A percentile compares a stretch with the other conserved stretches of the same genome.
Evolutionary conservation across 2,797 vertebrate species (phyloP).

Genomic region (Poeciliopsis paucimaculata): DNA sequence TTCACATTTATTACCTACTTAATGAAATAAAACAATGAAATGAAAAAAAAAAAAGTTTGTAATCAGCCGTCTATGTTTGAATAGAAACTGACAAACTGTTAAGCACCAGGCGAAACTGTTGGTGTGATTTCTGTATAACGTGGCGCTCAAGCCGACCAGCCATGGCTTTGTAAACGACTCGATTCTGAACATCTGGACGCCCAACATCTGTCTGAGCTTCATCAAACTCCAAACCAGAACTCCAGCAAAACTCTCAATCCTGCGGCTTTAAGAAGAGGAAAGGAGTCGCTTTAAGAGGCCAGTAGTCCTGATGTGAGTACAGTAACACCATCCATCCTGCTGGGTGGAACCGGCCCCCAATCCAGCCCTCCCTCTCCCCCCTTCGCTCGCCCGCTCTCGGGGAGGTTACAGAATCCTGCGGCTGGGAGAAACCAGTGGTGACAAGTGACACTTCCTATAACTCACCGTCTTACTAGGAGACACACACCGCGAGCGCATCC

Average conservation of each 20-base stretch:
- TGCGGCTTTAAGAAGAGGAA: neutral
- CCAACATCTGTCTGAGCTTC: neutral
- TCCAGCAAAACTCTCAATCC: neutral
- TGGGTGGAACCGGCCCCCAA: neutral
- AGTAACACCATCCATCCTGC: neutral
- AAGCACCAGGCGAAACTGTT: neutral
- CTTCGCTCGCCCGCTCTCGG: slow-evolving; percentile 22
- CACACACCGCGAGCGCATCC: slow-evolving; percentile 11
- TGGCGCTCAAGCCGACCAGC: neutral
- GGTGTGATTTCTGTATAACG: neutral
- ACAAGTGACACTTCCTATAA: slow-evolving; percentile 78
- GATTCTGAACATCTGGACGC: neutral
- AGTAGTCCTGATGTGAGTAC: neutral
- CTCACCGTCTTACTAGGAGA: slow-evolving; percentile 53
- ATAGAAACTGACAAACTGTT: neutral
- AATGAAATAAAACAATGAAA: too few species aligned
- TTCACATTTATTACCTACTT: too few species aligned
- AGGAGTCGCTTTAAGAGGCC: neutral
- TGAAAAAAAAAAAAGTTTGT: neutral
- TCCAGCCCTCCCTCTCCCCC: neutral
- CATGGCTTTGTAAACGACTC: neutral
- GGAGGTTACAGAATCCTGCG: slow-evolving; percentile 49
- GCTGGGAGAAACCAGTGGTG: slow-evolving; percentile 60
- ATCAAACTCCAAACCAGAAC: neutral
- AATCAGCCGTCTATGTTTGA: neutral